These are phyloP conservation scores for Autographa gamma DNA, from an alignment of 2,888 invertebrate genomes.

Conservation along the genomic window DNA sequence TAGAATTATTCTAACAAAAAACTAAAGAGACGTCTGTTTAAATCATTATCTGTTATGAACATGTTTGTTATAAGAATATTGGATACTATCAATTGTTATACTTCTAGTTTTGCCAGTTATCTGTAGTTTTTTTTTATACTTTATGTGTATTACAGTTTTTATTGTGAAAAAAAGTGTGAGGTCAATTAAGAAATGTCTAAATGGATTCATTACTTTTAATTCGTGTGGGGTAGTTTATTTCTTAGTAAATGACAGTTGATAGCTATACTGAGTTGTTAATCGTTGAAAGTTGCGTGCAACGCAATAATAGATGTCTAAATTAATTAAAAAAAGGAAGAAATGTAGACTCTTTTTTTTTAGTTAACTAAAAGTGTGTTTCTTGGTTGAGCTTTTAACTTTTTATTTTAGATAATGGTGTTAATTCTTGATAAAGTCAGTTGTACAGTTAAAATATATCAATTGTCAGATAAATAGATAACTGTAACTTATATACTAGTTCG, in stretches of 20 bases:
- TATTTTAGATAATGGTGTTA: not conserved
- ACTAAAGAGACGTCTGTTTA: conserved; percentile 63
- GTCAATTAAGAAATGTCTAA: not conserved
- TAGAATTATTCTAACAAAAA: conserved; percentile 63
- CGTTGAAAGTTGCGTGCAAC: not conserved
- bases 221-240: not conserved
- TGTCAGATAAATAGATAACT: too few species aligned
- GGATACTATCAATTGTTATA: not conserved
- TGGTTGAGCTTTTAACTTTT: not conserved
- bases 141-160: not conserved
- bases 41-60: conserved; percentile 59
- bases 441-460: not conserved
- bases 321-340: not conserved
- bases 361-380: not conserved
- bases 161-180: not conserved
- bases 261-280: not conserved
- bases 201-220: not conserved
- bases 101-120: not conserved
- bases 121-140: not conserved
- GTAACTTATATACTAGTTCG: too few species aligned
- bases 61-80: conserved; percentile 5
- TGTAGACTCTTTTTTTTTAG: not conserved
- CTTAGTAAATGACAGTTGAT: not conserved
- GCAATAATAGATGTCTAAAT: not conserved
- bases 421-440: too few species aligned